Base-by-base conservation (phyloP, 2,797 vertebrate genomes). In the Lepilemur ruficaudatus region DNA sequence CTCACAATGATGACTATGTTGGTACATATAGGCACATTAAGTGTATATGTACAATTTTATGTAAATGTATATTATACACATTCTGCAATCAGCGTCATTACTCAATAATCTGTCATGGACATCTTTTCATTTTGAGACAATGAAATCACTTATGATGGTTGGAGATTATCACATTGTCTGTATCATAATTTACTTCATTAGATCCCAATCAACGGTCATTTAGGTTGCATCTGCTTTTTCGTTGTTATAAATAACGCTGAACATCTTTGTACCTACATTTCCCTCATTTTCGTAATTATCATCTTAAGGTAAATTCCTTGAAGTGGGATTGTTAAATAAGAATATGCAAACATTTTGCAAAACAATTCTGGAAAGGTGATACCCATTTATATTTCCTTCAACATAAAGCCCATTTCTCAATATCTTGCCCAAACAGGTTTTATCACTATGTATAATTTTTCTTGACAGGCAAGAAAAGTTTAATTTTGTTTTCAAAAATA, bases 401-500 rank as follows among this genome's bases (percentile, higher is more conserved):
- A 85, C 38, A 11, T 48, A 89, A 76, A 86, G 81, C 32, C 41
- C 67, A 76, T 78, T 85, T 89, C 20, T 93, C n/a, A 83, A 50
- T 70, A 59, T 8, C 52, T 93, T 93, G 50, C 14, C 28, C 15
- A 82, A 80, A 85, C 4, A 55, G 46, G 12, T 88, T 80, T 95
- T 78, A 35, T 86, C 55, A 82, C 18, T 48, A n/a, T 65, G 32
- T 59, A 50, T 83, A 38, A 73, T 75, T 38, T 76, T 80, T 89
- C 32, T 67, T 72, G n/a, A 61, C 43, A 70, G 50, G 22, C 43
- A 84, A 23, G 63, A n/a, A 75, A 84, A 70, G 9, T 73, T 89
- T 85, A 52, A 84, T 87, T 93, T 97, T 83, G 14, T 76, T 85
- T 72, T 79, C 2, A 93, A 70, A 96, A 82, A 59, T 91, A 61